Base-by-base conservation (phyloP, 2,113 vertebrate genomes). In the Peucedramus taeniatus region DNA sequence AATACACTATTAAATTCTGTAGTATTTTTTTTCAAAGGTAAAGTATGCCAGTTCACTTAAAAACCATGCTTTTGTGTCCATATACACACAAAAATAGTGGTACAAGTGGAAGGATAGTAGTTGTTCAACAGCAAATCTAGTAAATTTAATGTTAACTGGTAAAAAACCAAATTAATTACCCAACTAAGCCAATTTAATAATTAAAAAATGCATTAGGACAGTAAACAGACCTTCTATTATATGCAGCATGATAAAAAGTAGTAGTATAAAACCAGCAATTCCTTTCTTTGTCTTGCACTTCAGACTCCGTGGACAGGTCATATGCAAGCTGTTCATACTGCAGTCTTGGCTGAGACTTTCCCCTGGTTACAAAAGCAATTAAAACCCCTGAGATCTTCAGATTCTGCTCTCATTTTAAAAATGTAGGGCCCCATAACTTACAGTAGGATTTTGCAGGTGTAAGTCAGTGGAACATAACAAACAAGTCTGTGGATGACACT, bases 391-490 rank as follows among this genome's bases (percentile, higher is more conserved):
- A 37, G 60, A 61, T 75, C 64, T 92, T 87, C 74, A 74, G 27
- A 71, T 60, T 74, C 45, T 89, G 12, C 45, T 81, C 53, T 87
- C 13, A 49, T 56, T 53, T 59, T 57, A 27, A 89, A 94, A 95
- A 69, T 71, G 10, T 47, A 42, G 13, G 12, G 40, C 35, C 27
- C n/a, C 56, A 33, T 9, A 75, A 45, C 33, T 70, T 66, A 61
- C 51, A 88, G 71, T 6, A 9, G 10, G 23, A 35, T 24, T 76
- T 81, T 78, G 59, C 87, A 91, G 91, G 70, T 85, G 57, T 80
- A 91, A 93, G n/a, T 80, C 82, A 90, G 42, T 61, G 39, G n/a
- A 94, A 95, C 17, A 45, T n/a, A 69, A 70, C 30, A 85, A 95
- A 57, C 7, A 69, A 4, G 1, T 57, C 74, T 76, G 63, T 31